These are phyloP conservation scores for Eudemis profundana DNA, from an alignment of 2,888 invertebrate genomes.

Conservation along the genomic window DNA sequence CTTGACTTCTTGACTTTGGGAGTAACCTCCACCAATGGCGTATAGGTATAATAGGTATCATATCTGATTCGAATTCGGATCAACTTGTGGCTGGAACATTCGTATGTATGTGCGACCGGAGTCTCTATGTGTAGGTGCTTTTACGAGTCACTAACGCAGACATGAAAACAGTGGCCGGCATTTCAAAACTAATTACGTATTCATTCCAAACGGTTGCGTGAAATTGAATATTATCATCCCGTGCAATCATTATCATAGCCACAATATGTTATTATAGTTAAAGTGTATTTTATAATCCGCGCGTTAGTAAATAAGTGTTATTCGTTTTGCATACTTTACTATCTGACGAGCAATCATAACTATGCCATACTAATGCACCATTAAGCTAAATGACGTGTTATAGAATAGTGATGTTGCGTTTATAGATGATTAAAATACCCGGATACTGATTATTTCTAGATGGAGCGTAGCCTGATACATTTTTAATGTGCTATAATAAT, in stretches of 20 bases:
- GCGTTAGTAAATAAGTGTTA: conserved; percentile 34
- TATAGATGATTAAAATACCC: conserved; percentile 34
- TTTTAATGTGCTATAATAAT: conserved; percentile 25
- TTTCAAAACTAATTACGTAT: conserved; percentile 33
- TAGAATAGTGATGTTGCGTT: conserved; percentile 30
- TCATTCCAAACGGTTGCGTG: conserved; percentile 39
- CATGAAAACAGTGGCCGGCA: conserved; percentile 24
- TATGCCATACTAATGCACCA: conserved; percentile 26
- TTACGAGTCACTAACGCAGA: background rate
- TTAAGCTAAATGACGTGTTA: conserved; percentile 28
- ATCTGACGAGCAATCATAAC: conserved; percentile 33
- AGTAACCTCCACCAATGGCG: too few species aligned
- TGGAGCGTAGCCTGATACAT: conserved; percentile 12
- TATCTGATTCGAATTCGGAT: too few species aligned
- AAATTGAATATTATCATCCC: conserved; percentile 42
- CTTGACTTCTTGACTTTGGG: too few species aligned
- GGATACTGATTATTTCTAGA: conserved; percentile 29
- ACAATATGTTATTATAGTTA: conserved; percentile 34
- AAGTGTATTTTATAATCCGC: conserved; percentile 34
- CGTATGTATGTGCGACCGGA: too few species aligned
- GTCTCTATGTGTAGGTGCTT: background rate
- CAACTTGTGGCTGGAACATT: too few species aligned
- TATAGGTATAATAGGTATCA: too few species aligned
- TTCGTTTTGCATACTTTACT: conserved; percentile 37
- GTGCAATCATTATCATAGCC: conserved; percentile 28